phyloP scores from a whole-genome alignment of 2,888 invertebrate genomes.

The Mellilla xanthometata region DNA sequence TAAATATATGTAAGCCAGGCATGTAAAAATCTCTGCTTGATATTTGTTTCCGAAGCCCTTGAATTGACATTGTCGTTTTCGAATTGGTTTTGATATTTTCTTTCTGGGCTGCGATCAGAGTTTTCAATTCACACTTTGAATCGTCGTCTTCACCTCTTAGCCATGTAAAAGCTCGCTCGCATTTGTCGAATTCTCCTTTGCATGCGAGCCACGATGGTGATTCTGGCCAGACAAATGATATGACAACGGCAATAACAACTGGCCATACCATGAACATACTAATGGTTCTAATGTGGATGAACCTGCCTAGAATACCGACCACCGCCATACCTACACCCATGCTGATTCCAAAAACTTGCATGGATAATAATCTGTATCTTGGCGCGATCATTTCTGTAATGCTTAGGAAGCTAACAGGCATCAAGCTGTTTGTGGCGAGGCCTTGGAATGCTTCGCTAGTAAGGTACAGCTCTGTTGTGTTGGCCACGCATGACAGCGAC shows the following conservation, averaged over 20 bases:
- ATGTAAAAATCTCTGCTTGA: slow-evolving; percentile 28
- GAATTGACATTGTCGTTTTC: background rate
- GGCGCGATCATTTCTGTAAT: slow-evolving; percentile 28
- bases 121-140: slow-evolving; percentile 23
- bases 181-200: slow-evolving; percentile 28
- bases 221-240: slow-evolving; percentile 30
- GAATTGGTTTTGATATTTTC: slow-evolving; percentile 6
- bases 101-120: slow-evolving; percentile 22
- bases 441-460: slow-evolving; percentile 26
- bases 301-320: slow-evolving; percentile 22
- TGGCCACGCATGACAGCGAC: slow-evolving; percentile 14
- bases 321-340: slow-evolving; percentile 19
- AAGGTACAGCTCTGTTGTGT: slow-evolving; percentile 10
- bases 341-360: slow-evolving; percentile 18
- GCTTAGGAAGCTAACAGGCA: slow-evolving; percentile 18
- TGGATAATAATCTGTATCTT: slow-evolving; percentile 19
- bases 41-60: slow-evolving; percentile 11
- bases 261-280: slow-evolving; percentile 23
- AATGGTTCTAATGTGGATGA: slow-evolving; percentile 23
- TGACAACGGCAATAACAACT: slow-evolving; percentile 9
- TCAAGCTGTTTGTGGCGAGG: slow-evolving; percentile 22
- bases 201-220: slow-evolving; percentile 33
- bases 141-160: slow-evolving; percentile 25
- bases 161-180: slow-evolving; percentile 26
- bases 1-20: slow-evolving; percentile 25